Evolutionary conservation across 2,797 vertebrate species (phyloP).

Genomic region (Cetoscarus ocellatus): DNA sequence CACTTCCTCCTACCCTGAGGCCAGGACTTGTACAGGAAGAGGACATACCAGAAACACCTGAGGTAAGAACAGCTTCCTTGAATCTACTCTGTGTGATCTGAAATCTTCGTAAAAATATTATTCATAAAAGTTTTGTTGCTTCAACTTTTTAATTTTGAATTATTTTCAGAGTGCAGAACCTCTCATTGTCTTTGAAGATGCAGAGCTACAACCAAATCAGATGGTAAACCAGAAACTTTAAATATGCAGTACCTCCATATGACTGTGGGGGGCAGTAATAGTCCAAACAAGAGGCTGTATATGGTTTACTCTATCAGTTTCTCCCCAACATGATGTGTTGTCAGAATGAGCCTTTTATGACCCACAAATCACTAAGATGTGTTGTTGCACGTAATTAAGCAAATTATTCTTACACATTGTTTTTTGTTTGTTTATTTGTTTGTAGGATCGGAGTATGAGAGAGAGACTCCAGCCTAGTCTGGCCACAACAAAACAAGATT

Average conservation of each 20-base stretch:
- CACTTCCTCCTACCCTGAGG: constrained; percentile 88
- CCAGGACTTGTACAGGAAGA: constrained; percentile 79
- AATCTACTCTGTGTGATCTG: background rate
- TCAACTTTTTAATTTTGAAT: background rate
- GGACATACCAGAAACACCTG: constrained; percentile 56
- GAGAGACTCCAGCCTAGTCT: constrained; percentile 61
- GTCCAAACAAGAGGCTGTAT: constrained; percentile 18
- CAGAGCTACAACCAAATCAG: constrained; percentile 50
- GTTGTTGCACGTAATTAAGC: background rate
- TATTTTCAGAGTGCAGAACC: constrained; percentile 72
- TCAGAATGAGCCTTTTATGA: constrained; percentile 13
- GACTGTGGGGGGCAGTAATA: constrained; percentile 53
- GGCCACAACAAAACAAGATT: constrained; percentile 51
- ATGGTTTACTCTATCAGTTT: background rate
- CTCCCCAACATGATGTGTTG: background rate
- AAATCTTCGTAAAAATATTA: too few relatives aligned
- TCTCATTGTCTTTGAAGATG: constrained; percentile 82
- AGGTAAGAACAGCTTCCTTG: constrained; percentile 33
- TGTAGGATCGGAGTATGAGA: constrained; percentile 64
- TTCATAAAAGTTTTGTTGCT: background rate
- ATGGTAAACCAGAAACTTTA: constrained; percentile 43
- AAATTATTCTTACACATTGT: background rate
- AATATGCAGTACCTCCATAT: background rate
- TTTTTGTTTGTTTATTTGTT: constrained; percentile 13
- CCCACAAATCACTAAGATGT: background rate